phyloP scores from a whole-genome alignment of 2,113 vertebrate species.

The Bufo bufo region DNA sequence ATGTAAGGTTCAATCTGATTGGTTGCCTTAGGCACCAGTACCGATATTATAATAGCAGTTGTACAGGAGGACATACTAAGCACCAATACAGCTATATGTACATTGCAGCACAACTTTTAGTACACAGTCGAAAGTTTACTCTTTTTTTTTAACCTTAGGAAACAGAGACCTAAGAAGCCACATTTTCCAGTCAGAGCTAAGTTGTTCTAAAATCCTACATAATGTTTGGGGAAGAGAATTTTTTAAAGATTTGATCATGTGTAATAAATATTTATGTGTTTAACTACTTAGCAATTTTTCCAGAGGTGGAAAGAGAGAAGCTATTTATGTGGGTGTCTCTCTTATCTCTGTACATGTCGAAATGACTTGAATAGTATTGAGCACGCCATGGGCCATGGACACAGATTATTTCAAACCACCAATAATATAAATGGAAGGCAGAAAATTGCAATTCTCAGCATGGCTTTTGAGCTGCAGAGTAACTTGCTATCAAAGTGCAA shows the following conservation, averaged over 20 bases:
- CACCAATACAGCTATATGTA: no score
- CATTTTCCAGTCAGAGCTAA: background rate
- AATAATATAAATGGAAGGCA: slow-evolving; percentile 56
- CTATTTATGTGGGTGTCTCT: slow-evolving; percentile 24
- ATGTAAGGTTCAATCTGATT: no score
- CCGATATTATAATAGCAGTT: no score
- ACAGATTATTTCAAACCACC: slow-evolving; percentile 54
- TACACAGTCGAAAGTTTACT: no score
- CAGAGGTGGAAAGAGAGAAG: slow-evolving; percentile 3
- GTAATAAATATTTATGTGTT: slow-evolving; percentile 50
- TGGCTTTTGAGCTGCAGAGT: background rate
- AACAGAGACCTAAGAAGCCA: background rate
- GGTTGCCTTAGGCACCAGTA: no score
- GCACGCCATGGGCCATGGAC: slow-evolving; percentile 1
- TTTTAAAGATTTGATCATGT: background rate
- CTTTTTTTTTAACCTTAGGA: background rate
- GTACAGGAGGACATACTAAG: no score
- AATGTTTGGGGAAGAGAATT: background rate
- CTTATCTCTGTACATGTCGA: slow-evolving; percentile 54
- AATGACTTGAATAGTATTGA: slow-evolving; percentile 47
- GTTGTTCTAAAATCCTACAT: background rate
- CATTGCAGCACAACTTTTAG: no score
- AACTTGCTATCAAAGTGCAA: slow-evolving; percentile 14
- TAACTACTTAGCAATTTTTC: slow-evolving; percentile 36
- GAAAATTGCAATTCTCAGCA: slow-evolving; percentile 57